These are phyloP conservation scores for Laspeyria flexula DNA, from an alignment of 2,888 invertebrate genomes.

Conservation along the genomic window DNA sequence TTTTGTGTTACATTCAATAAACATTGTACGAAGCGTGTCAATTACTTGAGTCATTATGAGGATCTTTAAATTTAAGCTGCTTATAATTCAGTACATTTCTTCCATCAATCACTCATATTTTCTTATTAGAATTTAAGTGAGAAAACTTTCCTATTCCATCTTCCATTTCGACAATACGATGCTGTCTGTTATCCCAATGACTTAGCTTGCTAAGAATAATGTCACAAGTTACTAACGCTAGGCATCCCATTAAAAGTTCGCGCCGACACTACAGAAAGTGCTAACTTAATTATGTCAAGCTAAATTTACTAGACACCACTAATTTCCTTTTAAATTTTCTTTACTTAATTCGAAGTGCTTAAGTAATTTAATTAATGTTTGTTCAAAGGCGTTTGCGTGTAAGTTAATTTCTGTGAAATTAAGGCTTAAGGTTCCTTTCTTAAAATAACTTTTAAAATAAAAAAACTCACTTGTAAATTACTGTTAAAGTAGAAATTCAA, in stretches of 20 bases:
- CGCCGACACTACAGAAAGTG: constrained; percentile 52
- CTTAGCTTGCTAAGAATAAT: constrained; percentile 56
- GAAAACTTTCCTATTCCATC: background rate
- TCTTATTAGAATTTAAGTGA: too few relatives aligned
- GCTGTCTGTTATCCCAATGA: constrained; percentile 45
- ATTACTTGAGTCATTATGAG: too few relatives aligned
- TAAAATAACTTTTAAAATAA: too few relatives aligned
- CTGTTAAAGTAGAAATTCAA: too few relatives aligned
- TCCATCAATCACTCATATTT: too few relatives aligned
- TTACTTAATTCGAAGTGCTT: constrained; percentile 32
- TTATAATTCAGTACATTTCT: too few relatives aligned
- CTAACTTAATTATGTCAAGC: constrained; percentile 63
- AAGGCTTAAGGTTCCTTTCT: too few relatives aligned
- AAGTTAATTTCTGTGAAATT: background rate
- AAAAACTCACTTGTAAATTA: too few relatives aligned
- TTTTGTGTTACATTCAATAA: too few relatives aligned
- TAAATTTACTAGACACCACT: constrained; percentile 56
- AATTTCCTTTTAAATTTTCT: constrained; percentile 44
- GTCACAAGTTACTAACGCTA: constrained; percentile 55
- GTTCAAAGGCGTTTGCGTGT: background rate
- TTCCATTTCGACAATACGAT: constrained; percentile 1
- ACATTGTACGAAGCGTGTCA: too few relatives aligned
- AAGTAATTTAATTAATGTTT: constrained; percentile 25
- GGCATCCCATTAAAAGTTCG: constrained; percentile 68
- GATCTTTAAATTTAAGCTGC: too few relatives aligned